phyloP scores from a whole-genome alignment of 2,113 vertebrate genomes.

The Okapia johnstoni region DNA sequence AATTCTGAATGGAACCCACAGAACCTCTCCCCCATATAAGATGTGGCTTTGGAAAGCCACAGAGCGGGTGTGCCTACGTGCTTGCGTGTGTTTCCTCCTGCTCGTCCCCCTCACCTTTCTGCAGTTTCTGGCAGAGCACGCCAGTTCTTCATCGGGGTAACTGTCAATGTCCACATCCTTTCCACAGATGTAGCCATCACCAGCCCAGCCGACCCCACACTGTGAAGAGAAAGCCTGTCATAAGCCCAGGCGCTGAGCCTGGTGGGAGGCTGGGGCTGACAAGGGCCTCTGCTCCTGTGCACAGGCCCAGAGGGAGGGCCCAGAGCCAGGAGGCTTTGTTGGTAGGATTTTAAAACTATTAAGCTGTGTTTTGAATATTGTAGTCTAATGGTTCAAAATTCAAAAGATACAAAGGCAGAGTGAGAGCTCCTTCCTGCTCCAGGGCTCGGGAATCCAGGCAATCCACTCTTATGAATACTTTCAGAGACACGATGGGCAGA shows the following conservation, averaged over 20 bases:
- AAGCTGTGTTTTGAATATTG: neutral
- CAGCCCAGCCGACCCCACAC: constrained; percentile 97
- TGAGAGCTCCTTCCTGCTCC: neutral
- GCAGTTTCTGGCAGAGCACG: constrained; percentile 87
- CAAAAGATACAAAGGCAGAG: neutral
- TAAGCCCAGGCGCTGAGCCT: neutral
- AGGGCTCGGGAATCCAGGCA: neutral
- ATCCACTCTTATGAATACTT: neutral
- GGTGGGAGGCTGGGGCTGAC: neutral
- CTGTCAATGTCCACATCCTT: constrained; percentile 96
- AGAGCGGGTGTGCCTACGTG: neutral
- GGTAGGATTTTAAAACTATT: neutral
- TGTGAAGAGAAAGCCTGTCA: constrained; percentile 72
- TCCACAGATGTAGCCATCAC: constrained; percentile 93
- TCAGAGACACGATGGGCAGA: neutral
- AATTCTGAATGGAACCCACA: neutral
- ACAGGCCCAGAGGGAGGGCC: neutral
- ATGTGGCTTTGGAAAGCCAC: neutral
- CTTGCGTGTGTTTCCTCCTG: neutral
- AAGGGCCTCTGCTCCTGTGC: neutral
- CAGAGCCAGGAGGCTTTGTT: neutral
- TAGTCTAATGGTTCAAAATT: neutral
- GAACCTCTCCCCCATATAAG: neutral
- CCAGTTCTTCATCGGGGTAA: constrained; percentile 89
- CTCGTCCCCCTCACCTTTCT: constrained; percentile 84